Evolutionary conservation across 2,888 invertebrate species (phyloP), one percentile per base, ranked within the genome.

Genomic region (Pterostichus niger): DNA sequence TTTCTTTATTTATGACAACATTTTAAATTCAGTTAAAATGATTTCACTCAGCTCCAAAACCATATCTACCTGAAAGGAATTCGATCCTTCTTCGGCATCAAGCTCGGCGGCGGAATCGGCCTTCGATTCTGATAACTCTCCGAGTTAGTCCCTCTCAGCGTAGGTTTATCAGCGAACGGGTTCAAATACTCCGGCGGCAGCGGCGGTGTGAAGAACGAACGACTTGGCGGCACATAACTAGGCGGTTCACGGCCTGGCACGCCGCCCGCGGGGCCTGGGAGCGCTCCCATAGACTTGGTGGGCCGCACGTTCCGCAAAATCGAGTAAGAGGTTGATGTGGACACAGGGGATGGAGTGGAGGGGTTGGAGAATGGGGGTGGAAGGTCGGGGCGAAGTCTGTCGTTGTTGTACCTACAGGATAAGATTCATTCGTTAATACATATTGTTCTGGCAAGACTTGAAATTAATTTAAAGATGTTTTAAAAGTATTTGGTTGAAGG

Each of bases 161-260:
- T 97, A 77, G 96, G 96, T 89, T 96, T 96, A 88, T 96, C 96
- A n/a, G 96, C 96, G 88, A 96, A 96, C 0, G 96, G 96, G 90
- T 96, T 96, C 84, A 94, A 93, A 88, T 95, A 96, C 89, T 96
- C 96, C 7, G 95, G 96, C 11, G 96, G 96, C 85, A 96, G 89
- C 0, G 96, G 96, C 0, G 96, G 96, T 0, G 96, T 96, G 89
- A 96, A 94, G 24, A 92, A 91, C 11, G 94, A 92, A 2, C 96
- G 91, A 44, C 95, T 95, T 24, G 96, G 96, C 77, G 96, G 96
- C 33, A 96, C 95, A 90, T 96, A 96, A 49, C 95, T 95, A 52
- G 96, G 96, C 85, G 95, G 92, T 86, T 95, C 95, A 75, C 94
- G 94, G 13, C 92, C 91, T 13, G 17, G 56, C 6, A 13, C 56